Evolutionary conservation across 2,888 invertebrate genomes (phyloP), one percentile per base, ranked within the genome.

Genomic region (Linyphia triangularis): DNA sequence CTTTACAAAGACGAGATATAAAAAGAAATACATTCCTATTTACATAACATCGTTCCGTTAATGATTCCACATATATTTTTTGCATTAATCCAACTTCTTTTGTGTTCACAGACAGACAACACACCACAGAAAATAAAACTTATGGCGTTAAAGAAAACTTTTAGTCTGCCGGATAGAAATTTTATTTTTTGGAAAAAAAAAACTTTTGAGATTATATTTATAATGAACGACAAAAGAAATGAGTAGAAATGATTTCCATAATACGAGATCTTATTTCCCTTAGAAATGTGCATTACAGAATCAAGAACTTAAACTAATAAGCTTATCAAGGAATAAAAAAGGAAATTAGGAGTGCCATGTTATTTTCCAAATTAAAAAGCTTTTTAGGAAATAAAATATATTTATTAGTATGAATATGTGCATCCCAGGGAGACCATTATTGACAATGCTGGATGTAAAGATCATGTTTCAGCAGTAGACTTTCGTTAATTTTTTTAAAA

Each of bases 41-140:
- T 83, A 73, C 83, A 73, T 73, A 83, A 83, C 73, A 73, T 65
- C 83, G 51, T 43, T 75, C 65, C 65, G 73, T 65, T 83, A 83
- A 83, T 75, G 73, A 83, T 83, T 33, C 69, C 16, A 16, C 28
- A 40, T 30, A 37, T 59, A 72, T 83, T 83, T 83, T 83, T 73
- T 83, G 61, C 77, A 24, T 63, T 61, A 40, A 61, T 61, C 61
- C 26, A n/a, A 6, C 37, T 28, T 37, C 37, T 33, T 16, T 63
- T 63, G n/a, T n/a, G n/a, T n/a, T n/a, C n/a, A n/a, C 10, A 57
- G 57, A 30, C 26, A 6, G 2, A 5, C 24, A 0, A 59, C n/a
- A 65, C 6, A 65, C 28, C 2, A 7, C 65, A 65, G 26, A 51
- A 72, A 72, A 26, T 51, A 63, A 16, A 61, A 33, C 37, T 13